phyloP scores from a whole-genome alignment of 2,113 vertebrate species.

The Menidia beryllina region DNA sequence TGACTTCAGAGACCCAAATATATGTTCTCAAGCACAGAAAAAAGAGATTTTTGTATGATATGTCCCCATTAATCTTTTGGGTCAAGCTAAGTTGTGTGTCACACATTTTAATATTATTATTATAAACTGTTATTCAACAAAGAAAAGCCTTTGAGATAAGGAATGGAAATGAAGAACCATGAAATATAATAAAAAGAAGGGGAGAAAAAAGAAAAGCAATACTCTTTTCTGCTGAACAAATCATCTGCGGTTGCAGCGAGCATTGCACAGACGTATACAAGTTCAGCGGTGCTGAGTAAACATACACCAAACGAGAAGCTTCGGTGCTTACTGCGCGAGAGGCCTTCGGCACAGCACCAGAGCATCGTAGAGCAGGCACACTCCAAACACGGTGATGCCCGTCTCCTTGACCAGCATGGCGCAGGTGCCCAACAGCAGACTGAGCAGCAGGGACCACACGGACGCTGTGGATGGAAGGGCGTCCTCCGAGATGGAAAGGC shows the following conservation, averaged over 20 bases:
- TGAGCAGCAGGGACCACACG: constrained; percentile 83
- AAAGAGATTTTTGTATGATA: too few species aligned
- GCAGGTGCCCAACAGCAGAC: constrained; percentile 91
- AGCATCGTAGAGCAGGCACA: constrained; percentile 92
- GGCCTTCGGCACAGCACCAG: constrained; percentile 87
- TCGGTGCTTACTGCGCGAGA: constrained; percentile 84
- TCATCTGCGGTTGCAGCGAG: neutral
- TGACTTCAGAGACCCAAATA: too few species aligned
- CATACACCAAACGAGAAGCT: neutral
- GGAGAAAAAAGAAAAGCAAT: neutral
- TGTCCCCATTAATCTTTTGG: too few species aligned
- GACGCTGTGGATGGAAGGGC: constrained; percentile 85
- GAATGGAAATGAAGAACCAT: too few species aligned
- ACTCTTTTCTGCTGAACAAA: neutral
- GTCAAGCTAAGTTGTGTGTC: too few species aligned
- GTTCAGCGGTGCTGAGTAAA: constrained; percentile 1
- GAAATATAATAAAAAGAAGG: too few species aligned
- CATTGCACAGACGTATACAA: neutral
- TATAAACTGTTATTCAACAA: too few species aligned
- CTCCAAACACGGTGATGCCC: constrained; percentile 94
- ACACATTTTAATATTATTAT: too few species aligned
- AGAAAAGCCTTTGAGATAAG: too few species aligned
- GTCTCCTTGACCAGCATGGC: constrained; percentile 99
- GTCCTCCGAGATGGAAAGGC: constrained; percentile 77
- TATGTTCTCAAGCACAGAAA: too few species aligned